Evolutionary conservation across 2,888 invertebrate species (phyloP).

Genomic region (Deilephila elpenor): DNA sequence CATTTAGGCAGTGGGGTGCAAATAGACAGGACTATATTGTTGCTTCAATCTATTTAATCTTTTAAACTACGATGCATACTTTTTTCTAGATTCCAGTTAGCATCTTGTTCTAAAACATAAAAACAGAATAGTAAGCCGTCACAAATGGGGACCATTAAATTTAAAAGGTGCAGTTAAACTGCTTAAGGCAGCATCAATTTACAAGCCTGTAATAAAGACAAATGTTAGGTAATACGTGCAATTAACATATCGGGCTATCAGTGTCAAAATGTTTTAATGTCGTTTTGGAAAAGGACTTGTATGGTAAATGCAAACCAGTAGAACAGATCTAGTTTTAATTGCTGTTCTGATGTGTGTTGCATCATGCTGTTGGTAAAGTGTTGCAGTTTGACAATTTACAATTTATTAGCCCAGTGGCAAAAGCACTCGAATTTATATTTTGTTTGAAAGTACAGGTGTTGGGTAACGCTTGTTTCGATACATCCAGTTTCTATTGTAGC

Average conservation of each 20-base stretch:
- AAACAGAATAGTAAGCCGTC: background rate
- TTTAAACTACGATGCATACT: background rate
- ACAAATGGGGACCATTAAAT: background rate
- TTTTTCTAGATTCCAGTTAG: background rate
- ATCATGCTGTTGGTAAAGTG: conserved; percentile 41
- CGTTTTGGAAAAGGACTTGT: conserved; percentile 47
- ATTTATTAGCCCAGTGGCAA: conserved; percentile 33
- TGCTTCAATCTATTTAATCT: too few relatives aligned
- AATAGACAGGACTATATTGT: background rate
- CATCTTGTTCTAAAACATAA: background rate
- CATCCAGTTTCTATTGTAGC: conserved; percentile 25
- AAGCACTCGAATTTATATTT: conserved; percentile 31
- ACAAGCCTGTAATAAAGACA: background rate
- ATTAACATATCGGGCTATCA: conserved; percentile 35
- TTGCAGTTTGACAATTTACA: conserved; percentile 39
- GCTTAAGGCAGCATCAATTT: background rate
- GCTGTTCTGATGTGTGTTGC: conserved; percentile 45
- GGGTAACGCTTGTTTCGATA: conserved; percentile 30
- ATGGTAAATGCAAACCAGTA: conserved; percentile 28
- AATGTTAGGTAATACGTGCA: conserved; percentile 1
- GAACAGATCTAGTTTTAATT: conserved; percentile 44
- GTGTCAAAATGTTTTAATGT: conserved; percentile 47
- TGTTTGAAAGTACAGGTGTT: conserved; percentile 26
- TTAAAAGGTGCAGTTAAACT: background rate
- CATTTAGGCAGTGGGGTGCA: background rate